Percentiles rank a stretch among this genome's conserved stretches.
Evolutionary conservation across 1,140 invertebrate species (phyloP).

Genomic region (Bombyx mori): ASM3026992v2 NC_085108.1:7762501-7763000

Average conservation of each 20-base stretch:
- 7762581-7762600: too few species aligned
- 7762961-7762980: conserved; percentile 21
- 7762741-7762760: conserved; percentile 53
- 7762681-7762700: conserved; percentile 22
- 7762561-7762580: too few species aligned
- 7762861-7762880: too few species aligned
- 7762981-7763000: conserved; percentile 11
- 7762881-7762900: too few species aligned
- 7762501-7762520: too few species aligned
- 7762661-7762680: too few species aligned
- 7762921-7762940: conserved; percentile 36
- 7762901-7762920: background rate
- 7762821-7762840: conserved; percentile 35
- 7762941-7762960: conserved; percentile 31
- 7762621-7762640: too few species aligned
- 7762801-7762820: conserved; percentile 18
- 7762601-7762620: too few species aligned
- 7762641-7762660: too few species aligned
- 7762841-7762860: background rate
- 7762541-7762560: too few species aligned
- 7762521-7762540: too few species aligned
- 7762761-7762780: conserved; percentile 31
- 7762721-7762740: conserved; percentile 62
- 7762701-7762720: conserved; percentile 55
- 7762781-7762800: conserved; percentile 30